Conservation (phyloP, 2,888 invertebrate genomes). For the Rosalia funebris region DNA sequence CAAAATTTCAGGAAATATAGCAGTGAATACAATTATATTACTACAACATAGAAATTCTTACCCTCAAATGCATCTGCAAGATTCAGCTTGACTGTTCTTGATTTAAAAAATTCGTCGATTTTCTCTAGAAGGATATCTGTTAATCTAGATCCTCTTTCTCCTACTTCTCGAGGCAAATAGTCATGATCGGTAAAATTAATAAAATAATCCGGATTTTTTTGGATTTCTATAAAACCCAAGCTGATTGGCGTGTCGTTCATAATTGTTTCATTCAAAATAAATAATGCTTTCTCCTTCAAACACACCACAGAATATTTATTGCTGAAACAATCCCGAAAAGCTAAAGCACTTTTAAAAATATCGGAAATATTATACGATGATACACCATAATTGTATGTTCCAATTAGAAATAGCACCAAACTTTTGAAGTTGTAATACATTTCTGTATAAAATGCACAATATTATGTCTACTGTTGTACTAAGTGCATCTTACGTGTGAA, state of each 20-base stretch:
- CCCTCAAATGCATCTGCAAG: constrained; percentile 58
- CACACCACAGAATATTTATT: constrained; percentile 60
- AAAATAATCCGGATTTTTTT: constrained; percentile 58
- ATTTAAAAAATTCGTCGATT: constrained; percentile 62
- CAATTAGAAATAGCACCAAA: constrained; percentile 30
- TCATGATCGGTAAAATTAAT: constrained; percentile 60
- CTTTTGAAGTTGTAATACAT: constrained; percentile 38
- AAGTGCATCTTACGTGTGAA: constrained; percentile 27
- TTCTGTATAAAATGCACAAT: constrained; percentile 16
- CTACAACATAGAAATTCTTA: no score
- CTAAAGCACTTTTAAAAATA: constrained; percentile 41
- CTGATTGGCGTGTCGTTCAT: constrained; percentile 58
- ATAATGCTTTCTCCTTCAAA: constrained; percentile 61
- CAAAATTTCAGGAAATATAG: no score
- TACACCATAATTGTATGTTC: constrained; percentile 15
- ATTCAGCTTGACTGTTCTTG: constrained; percentile 62
- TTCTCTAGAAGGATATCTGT: constrained; percentile 60
- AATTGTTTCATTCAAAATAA: constrained; percentile 63
- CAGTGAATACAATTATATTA: no score
- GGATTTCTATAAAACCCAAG: constrained; percentile 57
- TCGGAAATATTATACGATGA: constrained; percentile 37
- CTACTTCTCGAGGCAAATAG: constrained; percentile 67
- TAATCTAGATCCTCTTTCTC: constrained; percentile 66
- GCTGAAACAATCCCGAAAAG: constrained; percentile 57
- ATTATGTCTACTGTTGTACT: constrained; percentile 37